Evolutionary conservation across 2,888 invertebrate species (phyloP).

Genomic region (Platycheirus rosarum): DNA sequence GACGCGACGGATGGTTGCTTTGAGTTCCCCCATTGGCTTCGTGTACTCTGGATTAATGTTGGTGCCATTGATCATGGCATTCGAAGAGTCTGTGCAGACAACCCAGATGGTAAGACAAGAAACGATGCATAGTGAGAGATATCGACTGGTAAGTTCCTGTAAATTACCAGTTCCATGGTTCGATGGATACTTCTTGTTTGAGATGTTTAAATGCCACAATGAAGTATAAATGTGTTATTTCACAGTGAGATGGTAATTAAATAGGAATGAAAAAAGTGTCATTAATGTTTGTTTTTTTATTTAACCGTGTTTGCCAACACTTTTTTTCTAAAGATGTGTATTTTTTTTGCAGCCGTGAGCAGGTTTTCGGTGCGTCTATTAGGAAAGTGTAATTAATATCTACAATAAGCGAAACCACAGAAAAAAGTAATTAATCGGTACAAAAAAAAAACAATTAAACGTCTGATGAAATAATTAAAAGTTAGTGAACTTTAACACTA

Average conservation of each 20-base stretch:
- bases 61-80: slow-evolving; percentile 39
- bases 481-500: neutral
- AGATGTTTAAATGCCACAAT: slow-evolving; percentile 3
- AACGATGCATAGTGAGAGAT: neutral
- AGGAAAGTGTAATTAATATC: slow-evolving; percentile 5
- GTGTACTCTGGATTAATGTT: neutral
- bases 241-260: slow-evolving; percentile 26
- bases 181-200: neutral
- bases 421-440: neutral
- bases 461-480: neutral
- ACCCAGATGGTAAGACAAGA: neutral
- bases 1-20: neutral
- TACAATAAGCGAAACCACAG: neutral
- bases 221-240: slow-evolving; percentile 11
- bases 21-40: neutral
- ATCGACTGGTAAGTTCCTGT: slow-evolving; percentile 5
- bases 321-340: neutral
- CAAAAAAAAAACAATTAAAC: neutral
- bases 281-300: slow-evolving; percentile 15
- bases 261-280: slow-evolving; percentile 19
- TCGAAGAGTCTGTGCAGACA: slow-evolving; percentile 5
- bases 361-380: neutral
- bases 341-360: neutral
- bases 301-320: neutral
- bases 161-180: slow-evolving; percentile 28